Evolutionary conservation across 2,113 vertebrate species (phyloP).

Genomic region (Eretmochelys imbricata): DNA sequence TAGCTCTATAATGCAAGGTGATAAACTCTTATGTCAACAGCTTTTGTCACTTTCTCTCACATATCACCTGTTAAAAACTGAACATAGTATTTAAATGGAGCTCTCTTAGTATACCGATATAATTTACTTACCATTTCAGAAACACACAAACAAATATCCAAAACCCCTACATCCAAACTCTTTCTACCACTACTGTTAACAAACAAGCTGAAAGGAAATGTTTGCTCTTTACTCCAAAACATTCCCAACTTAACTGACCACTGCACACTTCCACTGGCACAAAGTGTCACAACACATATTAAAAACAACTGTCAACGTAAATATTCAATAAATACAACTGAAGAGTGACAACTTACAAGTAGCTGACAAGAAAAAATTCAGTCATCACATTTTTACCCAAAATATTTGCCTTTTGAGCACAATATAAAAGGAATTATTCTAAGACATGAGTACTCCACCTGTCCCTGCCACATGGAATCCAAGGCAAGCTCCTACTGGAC

Average conservation of each 20-base stretch:
- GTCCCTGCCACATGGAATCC: neutral
- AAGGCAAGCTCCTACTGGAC: neutral
- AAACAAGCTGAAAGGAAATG: neutral
- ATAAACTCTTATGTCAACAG: slow-evolving; percentile 42
- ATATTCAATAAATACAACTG: neutral
- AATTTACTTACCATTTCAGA: neutral
- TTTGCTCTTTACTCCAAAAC: neutral
- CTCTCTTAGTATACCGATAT: neutral
- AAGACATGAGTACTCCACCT: slow-evolving; percentile 25
- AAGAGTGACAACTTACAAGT: neutral
- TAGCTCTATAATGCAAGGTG: slow-evolving; percentile 47
- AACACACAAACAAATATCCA: neutral
- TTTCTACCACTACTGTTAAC: neutral
- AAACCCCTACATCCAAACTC: neutral
- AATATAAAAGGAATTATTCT: neutral
- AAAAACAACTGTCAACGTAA: neutral
- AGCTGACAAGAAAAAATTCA: neutral
- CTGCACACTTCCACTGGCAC: neutral
- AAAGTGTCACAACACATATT: accelerated
- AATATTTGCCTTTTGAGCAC: neutral
- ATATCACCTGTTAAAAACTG: neutral
- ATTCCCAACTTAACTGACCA: neutral
- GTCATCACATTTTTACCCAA: neutral
- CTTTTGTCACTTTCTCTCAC: slow-evolving; percentile 12
- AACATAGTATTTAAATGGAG: neutral